Percentiles rank a stretch among this genome's conserved stretches.
phyloP scores from a whole-genome alignment of 1,140 invertebrate species.

The Ganaspis sp. region DNA sequence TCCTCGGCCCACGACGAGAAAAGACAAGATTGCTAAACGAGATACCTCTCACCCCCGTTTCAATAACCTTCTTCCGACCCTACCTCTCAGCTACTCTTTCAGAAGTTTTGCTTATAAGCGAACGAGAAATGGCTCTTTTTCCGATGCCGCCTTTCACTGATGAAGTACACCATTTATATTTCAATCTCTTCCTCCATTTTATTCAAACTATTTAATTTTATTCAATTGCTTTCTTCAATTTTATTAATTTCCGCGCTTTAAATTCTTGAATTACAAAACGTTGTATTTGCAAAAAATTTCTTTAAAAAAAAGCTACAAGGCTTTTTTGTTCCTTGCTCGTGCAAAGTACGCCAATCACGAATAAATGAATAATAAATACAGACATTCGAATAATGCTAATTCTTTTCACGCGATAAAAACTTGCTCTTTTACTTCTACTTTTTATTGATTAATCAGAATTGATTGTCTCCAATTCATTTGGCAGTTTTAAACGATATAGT shows the following conservation, averaged over 20 bases:
- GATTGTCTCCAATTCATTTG: neutral
- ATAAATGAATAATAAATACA: conserved; percentile 11
- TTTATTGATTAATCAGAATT: neutral
- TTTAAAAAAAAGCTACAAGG: neutral
- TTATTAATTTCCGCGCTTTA: too few species aligned
- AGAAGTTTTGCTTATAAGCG: conserved; percentile 35
- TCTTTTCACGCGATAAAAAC: neutral
- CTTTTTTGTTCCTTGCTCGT: neutral
- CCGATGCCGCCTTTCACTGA: neutral
- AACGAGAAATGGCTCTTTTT: conserved; percentile 11
- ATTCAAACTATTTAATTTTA: neutral
- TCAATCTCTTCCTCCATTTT: neutral
- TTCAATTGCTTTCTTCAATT: neutral
- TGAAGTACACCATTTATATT: conserved; percentile 43
- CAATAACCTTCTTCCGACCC: conserved; percentile 45
- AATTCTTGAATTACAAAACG: too few species aligned
- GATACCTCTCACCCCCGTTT: conserved; percentile 55
- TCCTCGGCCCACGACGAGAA: conserved; percentile 35
- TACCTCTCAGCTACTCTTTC: conserved; percentile 22
- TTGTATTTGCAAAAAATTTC: too few species aligned
- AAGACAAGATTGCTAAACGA: conserved; percentile 52
- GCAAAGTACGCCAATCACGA: neutral
- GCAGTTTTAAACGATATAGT: neutral
- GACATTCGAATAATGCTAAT: conserved; percentile 1
- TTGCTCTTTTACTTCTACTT: neutral